Evolutionary conservation across 2,888 invertebrate genomes (phyloP).

Genomic region (Baronia brevicornis): DNA sequence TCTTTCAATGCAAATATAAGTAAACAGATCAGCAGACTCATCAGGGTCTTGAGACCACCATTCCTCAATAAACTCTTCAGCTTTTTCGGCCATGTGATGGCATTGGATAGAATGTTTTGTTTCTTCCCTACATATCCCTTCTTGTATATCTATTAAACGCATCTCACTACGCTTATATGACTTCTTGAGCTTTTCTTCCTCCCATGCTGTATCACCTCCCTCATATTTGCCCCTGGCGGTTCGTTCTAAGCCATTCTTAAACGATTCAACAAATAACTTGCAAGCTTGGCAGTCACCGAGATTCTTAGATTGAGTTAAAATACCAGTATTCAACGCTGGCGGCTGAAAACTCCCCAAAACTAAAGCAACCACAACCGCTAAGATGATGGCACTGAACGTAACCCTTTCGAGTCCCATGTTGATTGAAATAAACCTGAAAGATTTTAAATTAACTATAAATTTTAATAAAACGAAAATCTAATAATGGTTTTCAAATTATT

Average conservation of each 20-base stretch:
- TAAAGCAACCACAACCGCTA: constrained; percentile 22
- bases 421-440: constrained; percentile 32
- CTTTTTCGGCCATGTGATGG: constrained; percentile 87
- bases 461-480: constrained; percentile 5
- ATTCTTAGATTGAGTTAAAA: constrained; percentile 52
- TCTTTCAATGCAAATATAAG: constrained; percentile 87
- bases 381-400: constrained; percentile 8
- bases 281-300: constrained; percentile 88
- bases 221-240: constrained; percentile 93
- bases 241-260: constrained; percentile 85
- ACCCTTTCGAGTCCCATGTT: constrained; percentile 30
- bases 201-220: constrained; percentile 96
- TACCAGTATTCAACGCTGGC: constrained; percentile 37
- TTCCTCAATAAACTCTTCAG: constrained; percentile 87
- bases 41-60: constrained; percentile 86
- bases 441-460: constrained; percentile 16
- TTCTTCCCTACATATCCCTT: constrained; percentile 86
- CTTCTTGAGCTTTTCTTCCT: constrained; percentile 88
- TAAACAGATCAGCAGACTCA: constrained; percentile 47
- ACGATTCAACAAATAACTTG: constrained; percentile 82
- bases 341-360: constrained; percentile 31
- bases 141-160: constrained; percentile 92
- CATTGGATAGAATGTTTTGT: constrained; percentile 85
- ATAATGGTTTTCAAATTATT: constrained; percentile 8
- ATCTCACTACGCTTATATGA: constrained; percentile 92